Evolutionary conservation across 2,797 vertebrate genomes (phyloP).

Genomic region (Lagodon rhomboides): DNA sequence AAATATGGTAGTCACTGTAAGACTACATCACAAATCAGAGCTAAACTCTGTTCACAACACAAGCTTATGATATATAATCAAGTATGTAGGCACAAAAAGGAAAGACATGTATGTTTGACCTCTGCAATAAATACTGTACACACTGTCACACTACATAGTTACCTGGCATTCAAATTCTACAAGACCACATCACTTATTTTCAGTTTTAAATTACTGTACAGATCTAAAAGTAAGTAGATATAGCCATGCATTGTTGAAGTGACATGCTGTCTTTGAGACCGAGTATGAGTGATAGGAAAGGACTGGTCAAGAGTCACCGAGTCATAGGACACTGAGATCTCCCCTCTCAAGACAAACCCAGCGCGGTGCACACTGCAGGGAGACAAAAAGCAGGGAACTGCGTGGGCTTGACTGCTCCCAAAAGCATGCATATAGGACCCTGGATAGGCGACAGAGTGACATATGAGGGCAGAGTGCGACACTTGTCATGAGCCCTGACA

Average conservation of each 20-base stretch:
- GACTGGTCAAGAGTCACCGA: constrained; percentile 29
- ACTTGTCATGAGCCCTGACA: constrained; percentile 69
- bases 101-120: constrained; percentile 44
- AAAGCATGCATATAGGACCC: constrained; percentile 57
- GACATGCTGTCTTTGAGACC: constrained; percentile 27
- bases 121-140: constrained; percentile 81
- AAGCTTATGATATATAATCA: constrained; percentile 45
- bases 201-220: constrained; percentile 46
- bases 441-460: constrained; percentile 45
- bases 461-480: constrained; percentile 70
- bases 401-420: constrained; percentile 53
- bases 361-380: not conserved
- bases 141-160: constrained; percentile 48
- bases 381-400: constrained; percentile 40
- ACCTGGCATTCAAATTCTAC: constrained; percentile 59
- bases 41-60: constrained; percentile 63
- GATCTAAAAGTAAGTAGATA: constrained; percentile 53
- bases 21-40: constrained; percentile 48
- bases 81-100: constrained; percentile 51
- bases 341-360: constrained; percentile 27
- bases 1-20: constrained; percentile 27
- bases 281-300: constrained; percentile 26
- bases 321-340: constrained; percentile 21
- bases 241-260: constrained; percentile 65
- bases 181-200: constrained; percentile 51